Conservation (phyloP, 1,140 invertebrate species). For the Andrena cerasifolii region DNA sequence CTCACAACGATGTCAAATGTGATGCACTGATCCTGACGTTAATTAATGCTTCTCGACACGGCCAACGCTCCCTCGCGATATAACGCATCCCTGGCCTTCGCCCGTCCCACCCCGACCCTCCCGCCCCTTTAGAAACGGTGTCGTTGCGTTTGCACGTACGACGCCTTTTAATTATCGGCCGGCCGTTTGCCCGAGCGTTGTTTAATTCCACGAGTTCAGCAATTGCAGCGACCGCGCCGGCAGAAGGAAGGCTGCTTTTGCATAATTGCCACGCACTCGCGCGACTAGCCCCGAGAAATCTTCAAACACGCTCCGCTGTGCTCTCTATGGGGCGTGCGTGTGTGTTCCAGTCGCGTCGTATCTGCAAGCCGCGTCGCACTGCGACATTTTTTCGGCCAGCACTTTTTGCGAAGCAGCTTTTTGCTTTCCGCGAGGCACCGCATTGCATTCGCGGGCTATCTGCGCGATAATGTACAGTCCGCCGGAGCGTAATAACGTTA, state of each 20-base stretch:
- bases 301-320: conserved; percentile 16
- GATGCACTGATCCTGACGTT: conserved; percentile 74
- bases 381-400: conserved; percentile 43
- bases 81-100: neutral
- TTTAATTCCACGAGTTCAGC: neutral
- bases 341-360: conserved; percentile 1
- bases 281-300: neutral
- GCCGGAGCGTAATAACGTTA: too few relatives aligned
- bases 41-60: conserved; percentile 72
- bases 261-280: conserved; percentile 15
- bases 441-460: too few relatives aligned
- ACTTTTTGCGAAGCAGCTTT: neutral
- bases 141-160: neutral
- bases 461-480: too few relatives aligned
- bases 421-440: neutral
- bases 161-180: conserved; percentile 26
- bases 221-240: neutral
- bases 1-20: conserved; percentile 73
- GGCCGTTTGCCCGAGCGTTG: neutral
- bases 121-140: neutral
- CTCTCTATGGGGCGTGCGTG: neutral
- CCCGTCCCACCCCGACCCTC: too few relatives aligned
- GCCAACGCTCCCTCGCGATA: conserved; percentile 5
- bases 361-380: conserved; percentile 57
- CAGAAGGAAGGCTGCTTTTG: neutral